Conservation (phyloP, 2,888 invertebrate genomes). For the Loripinus fragilis region DNA sequence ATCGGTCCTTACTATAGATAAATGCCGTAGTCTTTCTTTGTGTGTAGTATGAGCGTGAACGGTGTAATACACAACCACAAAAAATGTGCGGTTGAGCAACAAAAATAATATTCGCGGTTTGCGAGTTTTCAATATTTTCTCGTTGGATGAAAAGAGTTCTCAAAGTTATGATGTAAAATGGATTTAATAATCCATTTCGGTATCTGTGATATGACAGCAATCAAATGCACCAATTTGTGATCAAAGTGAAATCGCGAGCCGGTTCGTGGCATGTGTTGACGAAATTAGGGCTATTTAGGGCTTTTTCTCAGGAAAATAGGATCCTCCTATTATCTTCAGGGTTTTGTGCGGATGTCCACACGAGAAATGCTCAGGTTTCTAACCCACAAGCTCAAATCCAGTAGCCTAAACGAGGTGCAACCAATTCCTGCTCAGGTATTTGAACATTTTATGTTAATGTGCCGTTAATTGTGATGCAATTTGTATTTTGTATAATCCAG, state of each 20-base stretch:
- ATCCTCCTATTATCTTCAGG: conserved; percentile 7
- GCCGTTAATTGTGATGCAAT: background rate
- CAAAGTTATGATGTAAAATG: background rate
- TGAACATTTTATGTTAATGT: no score
- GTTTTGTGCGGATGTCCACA: conserved; percentile 29
- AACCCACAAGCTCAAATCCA: conserved; percentile 93
- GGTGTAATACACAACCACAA: background rate
- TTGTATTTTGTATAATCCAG: no score
- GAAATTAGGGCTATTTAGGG: background rate
- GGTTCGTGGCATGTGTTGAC: background rate
- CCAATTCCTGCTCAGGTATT: background rate
- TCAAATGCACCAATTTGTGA: conserved; percentile 12
- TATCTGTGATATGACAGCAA: background rate
- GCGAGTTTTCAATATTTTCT: background rate
- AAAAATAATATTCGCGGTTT: background rate
- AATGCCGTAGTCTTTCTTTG: conserved; percentile 13
- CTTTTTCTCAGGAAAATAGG: conserved; percentile 9
- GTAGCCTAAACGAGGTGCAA: conserved; percentile 92
- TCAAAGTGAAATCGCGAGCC: background rate
- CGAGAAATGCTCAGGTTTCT: conserved; percentile 91
- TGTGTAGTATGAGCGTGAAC: conserved; percentile 15
- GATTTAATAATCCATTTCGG: background rate
- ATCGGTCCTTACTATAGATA: conserved; percentile 21
- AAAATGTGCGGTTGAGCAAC: no score
- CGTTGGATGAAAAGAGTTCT: background rate